Conservation (phyloP, 2,888 invertebrate species). For the Byasa hedistus region DNA sequence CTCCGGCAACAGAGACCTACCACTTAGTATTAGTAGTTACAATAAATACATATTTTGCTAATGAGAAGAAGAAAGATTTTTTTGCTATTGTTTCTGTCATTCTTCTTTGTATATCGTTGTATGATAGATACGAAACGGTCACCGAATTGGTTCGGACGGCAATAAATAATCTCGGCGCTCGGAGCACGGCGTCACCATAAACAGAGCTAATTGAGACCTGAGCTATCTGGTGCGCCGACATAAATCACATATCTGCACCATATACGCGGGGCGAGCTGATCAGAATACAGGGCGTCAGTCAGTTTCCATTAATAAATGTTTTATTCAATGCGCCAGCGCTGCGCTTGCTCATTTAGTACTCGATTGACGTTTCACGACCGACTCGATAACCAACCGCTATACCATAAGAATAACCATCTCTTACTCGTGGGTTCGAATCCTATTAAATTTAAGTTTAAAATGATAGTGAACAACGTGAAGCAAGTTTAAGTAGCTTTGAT, state of each 20-base stretch:
- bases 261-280: conserved; percentile 5
- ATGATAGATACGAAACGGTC: neutral
- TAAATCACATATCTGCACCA: conserved; percentile 12
- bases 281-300: conserved; percentile 10
- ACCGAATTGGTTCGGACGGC: neutral
- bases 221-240: neutral
- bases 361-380: neutral
- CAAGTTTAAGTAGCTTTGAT: too few relatives aligned
- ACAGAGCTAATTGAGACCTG: conserved; percentile 10
- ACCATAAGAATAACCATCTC: too few relatives aligned
- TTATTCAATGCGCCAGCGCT: neutral
- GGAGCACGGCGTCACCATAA: conserved; percentile 2
- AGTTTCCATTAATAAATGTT: conserved; percentile 4
- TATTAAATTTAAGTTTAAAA: too few relatives aligned
- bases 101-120: too few relatives aligned
- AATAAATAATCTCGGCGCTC: conserved; percentile 12
- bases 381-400: too few relatives aligned
- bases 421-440: too few relatives aligned
- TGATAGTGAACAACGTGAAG: too few relatives aligned
- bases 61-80: too few relatives aligned
- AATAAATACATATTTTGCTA: too few relatives aligned
- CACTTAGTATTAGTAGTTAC: too few relatives aligned
- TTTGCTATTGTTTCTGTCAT: too few relatives aligned
- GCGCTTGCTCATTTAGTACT: neutral
- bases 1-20: too few relatives aligned